These are phyloP conservation scores for Chrysolina haemoptera DNA, from an alignment of 2,888 invertebrate species.

Conservation along the genomic window DNA sequence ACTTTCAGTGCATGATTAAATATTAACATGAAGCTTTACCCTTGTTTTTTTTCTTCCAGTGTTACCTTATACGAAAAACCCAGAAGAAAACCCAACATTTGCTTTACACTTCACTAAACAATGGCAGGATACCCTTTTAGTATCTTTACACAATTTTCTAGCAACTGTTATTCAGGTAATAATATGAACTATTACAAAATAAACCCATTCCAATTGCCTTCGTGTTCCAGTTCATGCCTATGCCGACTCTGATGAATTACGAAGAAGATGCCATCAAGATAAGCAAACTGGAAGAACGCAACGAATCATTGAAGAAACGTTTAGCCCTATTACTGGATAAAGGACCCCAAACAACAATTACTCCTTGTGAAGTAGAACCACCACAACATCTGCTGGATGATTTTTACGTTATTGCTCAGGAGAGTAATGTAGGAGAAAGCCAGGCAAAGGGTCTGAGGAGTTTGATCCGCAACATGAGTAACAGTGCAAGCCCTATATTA, in stretches of 20 bases:
- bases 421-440: conserved; percentile 74
- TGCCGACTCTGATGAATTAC: conserved; percentile 87
- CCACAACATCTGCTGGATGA: conserved; percentile 90
- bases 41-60: conserved; percentile 74
- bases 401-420: conserved; percentile 91
- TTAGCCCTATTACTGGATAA: conserved; percentile 72
- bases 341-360: conserved; percentile 68
- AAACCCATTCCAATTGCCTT: background rate
- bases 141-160: conserved; percentile 93
- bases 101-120: conserved; percentile 91
- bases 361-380: conserved; percentile 78
- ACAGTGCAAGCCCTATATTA: conserved; percentile 84
- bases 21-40: too few species aligned
- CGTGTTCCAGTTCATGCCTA: conserved; percentile 83
- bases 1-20: too few species aligned
- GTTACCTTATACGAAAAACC: conserved; percentile 91
- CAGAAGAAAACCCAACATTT: conserved; percentile 91
- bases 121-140: conserved; percentile 95
- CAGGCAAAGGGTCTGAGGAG: conserved; percentile 85
- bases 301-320: conserved; percentile 78
- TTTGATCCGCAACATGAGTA: conserved; percentile 86
- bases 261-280: conserved; percentile 89
- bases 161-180: conserved; percentile 86
- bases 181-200: conserved; percentile 12
- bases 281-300: conserved; percentile 87